These are phyloP conservation scores for Telmatochromis bifrenatus DNA, from an alignment of 2,113 vertebrate species.

Conservation along the genomic window DNA sequence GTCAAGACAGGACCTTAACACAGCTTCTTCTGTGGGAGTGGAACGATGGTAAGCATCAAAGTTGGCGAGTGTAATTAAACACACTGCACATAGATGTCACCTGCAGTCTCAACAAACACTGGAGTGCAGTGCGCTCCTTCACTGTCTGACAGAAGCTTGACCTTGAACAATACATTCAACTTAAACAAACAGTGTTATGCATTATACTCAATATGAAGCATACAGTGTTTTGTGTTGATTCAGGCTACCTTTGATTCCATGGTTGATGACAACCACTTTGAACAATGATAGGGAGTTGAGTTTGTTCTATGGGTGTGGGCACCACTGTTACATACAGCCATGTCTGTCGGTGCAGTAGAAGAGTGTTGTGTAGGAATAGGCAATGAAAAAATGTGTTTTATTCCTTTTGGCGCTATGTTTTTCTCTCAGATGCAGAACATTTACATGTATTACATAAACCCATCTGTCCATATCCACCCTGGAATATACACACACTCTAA, in stretches of 20 bases:
- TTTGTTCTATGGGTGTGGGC: slow-evolving; percentile 39
- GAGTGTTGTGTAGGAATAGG: background rate
- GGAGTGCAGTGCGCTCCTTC: background rate
- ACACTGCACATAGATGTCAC: background rate
- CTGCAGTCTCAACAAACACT: slow-evolving; percentile 10
- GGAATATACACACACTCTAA: background rate
- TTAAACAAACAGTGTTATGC: background rate
- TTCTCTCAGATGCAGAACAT: background rate
- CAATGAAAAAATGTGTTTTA: background rate
- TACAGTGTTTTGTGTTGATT: background rate
- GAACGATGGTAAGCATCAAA: slow-evolving; percentile 1
- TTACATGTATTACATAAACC: background rate
- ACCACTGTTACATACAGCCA: background rate
- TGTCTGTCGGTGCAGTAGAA: background rate
- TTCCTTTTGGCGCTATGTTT: background rate
- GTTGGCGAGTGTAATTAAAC: slow-evolving; percentile 9
- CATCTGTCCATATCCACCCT: background rate
- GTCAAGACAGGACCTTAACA: slow-evolving; percentile 19
- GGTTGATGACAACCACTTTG: background rate
- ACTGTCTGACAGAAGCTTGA: background rate
- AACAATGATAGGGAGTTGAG: slow-evolving; percentile 18
- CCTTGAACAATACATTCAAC: background rate
- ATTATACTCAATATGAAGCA: background rate
- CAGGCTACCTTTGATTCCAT: slow-evolving; percentile 14
- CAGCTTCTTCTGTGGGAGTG: slow-evolving; percentile 12